Evolutionary conservation across 2,888 invertebrate genomes (phyloP).

Genomic region (Exephanes ischioxanthus): DNA sequence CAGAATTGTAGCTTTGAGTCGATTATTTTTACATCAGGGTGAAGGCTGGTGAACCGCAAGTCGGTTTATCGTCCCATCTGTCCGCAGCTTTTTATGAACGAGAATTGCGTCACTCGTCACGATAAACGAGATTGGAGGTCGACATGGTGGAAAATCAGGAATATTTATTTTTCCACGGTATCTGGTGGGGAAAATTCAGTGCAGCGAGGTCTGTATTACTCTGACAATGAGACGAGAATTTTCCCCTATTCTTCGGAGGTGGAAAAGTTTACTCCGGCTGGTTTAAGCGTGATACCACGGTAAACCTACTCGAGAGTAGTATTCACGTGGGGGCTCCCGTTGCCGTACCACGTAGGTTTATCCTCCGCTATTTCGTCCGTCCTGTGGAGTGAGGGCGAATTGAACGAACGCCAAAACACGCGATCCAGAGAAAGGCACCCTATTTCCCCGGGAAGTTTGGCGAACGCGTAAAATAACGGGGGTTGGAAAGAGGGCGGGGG

Average conservation of each 20-base stretch:
- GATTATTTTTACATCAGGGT: background rate
- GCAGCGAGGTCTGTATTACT: slow-evolving; percentile 29
- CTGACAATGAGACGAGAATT: slow-evolving; percentile 15
- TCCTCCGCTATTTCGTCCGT: slow-evolving; percentile 41
- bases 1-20: background rate
- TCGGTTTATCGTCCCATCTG: background rate
- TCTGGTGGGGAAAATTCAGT: slow-evolving; percentile 8
- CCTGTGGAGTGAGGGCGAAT: slow-evolving; percentile 52
- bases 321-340: slow-evolving; percentile 41
- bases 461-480: slow-evolving; percentile 22
- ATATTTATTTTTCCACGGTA: background rate
- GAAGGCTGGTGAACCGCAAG: background rate
- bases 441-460: slow-evolving; percentile 33
- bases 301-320: slow-evolving; percentile 44
- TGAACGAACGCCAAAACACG: slow-evolving; percentile 66
- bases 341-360: slow-evolving; percentile 45
- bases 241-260: slow-evolving; percentile 28
- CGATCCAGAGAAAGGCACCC: slow-evolving; percentile 44
- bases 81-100: background rate
- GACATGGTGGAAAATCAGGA: background rate
- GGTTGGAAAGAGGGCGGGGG: background rate
- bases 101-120: slow-evolving; percentile 3
- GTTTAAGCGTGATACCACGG: slow-evolving; percentile 41
- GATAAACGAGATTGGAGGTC: background rate
- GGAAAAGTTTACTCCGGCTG: slow-evolving; percentile 48